A percentile compares a stretch with the other conserved stretches of the same genome.
Evolutionary conservation across 1,140 invertebrate species (phyloP).

Genomic region (Sminthurinus signatus): DNA sequence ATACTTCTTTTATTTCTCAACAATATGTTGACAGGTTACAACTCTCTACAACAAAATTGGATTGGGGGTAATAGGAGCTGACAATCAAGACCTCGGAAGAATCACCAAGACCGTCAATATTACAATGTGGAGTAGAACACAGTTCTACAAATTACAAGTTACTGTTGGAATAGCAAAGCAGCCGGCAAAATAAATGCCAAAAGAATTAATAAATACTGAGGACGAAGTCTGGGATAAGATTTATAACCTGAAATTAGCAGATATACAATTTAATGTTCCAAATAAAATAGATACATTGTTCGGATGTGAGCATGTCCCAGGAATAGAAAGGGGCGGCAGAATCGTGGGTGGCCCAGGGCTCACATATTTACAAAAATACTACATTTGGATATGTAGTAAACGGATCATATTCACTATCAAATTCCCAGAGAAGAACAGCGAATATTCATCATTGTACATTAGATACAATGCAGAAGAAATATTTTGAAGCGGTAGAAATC

Average conservation of each 20-base stretch:
- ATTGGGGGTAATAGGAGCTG: not conserved
- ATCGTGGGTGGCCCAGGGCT: slow-evolving; percentile 23
- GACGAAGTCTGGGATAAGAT: not conserved
- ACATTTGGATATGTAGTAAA: slow-evolving; percentile 31
- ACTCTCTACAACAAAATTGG: not conserved
- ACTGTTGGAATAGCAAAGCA: not conserved
- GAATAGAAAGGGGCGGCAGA: slow-evolving; percentile 38
- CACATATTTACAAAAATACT: slow-evolving; percentile 18
- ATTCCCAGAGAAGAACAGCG: not conserved
- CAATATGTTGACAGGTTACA: not conserved
- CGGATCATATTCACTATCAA: slow-evolving; percentile 32
- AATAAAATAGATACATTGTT: slow-evolving; percentile 41
- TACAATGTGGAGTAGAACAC: not conserved
- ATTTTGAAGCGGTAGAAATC: slow-evolving; percentile 44
- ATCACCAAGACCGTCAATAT: not conserved
- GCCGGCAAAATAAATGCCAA: not conserved
- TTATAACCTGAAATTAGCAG: slow-evolving; percentile 36
- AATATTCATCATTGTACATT: not conserved
- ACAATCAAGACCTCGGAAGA: not conserved
- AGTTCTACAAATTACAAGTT: not conserved
- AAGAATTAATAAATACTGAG: too few relatives aligned
- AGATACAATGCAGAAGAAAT: slow-evolving; percentile 29
- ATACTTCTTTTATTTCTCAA: not conserved
- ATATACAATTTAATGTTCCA: slow-evolving; percentile 42
- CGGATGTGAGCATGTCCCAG: slow-evolving; percentile 40